phyloP scores from a whole-genome alignment of 2,888 invertebrate species.

The Nomada fabriciana region DNA sequence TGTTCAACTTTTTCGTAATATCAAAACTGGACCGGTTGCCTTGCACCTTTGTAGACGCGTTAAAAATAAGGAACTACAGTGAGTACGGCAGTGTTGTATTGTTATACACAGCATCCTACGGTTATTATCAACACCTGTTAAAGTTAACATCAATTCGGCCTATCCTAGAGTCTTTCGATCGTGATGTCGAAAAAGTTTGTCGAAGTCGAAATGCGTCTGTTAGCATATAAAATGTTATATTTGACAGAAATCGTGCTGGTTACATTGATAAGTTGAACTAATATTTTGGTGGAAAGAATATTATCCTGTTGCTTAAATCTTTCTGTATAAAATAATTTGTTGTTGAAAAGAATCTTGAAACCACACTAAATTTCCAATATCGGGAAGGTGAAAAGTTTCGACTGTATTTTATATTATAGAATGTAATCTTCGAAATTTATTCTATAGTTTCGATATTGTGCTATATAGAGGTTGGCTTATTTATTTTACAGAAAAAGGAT shows the following conservation, averaged over 20 bases:
- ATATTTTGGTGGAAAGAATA: too few relatives aligned
- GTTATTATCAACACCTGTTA: slow-evolving; percentile 9
- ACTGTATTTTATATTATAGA: neutral
- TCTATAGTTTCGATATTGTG: neutral
- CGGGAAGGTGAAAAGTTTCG: neutral
- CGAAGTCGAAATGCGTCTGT: neutral
- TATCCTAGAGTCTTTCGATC: neutral
- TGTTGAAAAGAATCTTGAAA: neutral
- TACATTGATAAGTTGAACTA: too few relatives aligned
- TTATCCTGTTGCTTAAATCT: neutral
- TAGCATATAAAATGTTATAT: too few relatives aligned
- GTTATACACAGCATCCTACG: slow-evolving; percentile 1
- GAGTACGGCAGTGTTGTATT: slow-evolving; percentile 69
- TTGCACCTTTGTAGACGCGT: slow-evolving; percentile 89
- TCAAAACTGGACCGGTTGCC: slow-evolving; percentile 91
- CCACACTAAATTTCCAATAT: too few relatives aligned
- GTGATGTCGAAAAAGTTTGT: neutral
- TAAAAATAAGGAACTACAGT: slow-evolving; percentile 83
- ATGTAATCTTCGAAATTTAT: neutral
- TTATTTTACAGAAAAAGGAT: neutral
- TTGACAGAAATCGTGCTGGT: too few relatives aligned
- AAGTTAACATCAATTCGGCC: neutral
- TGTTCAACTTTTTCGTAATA: slow-evolving; percentile 91
- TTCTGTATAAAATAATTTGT: neutral
- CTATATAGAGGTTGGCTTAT: too few relatives aligned